Evolutionary conservation across 2,113 vertebrate genomes (phyloP).

Genomic region (Noctilio leporinus): DNA sequence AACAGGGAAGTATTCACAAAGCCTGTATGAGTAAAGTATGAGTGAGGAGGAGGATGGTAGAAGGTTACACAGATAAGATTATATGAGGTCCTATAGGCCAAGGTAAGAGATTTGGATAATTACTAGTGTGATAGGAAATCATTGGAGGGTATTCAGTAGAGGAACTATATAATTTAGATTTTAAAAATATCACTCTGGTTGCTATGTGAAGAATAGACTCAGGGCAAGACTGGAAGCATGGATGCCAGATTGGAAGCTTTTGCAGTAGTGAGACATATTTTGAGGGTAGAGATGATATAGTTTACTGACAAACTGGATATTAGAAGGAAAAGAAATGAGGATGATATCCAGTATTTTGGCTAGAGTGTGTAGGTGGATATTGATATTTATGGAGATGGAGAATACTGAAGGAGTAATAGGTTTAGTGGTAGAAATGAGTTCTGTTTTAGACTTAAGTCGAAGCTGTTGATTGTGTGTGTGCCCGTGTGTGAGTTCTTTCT

Average conservation of each 20-base stretch:
- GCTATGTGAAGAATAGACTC: background rate
- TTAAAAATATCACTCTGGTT: background rate
- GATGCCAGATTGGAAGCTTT: background rate
- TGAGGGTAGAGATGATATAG: background rate
- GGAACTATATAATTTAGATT: background rate
- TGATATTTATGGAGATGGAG: background rate
- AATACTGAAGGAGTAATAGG: background rate
- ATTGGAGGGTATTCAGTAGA: background rate
- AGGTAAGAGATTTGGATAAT: background rate
- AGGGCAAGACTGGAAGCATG: background rate
- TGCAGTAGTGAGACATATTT: background rate
- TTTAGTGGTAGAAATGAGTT: slow-evolving; percentile 23
- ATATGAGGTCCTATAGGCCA: background rate
- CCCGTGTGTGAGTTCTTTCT: background rate
- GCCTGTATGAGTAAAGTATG: background rate
- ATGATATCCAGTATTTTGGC: background rate
- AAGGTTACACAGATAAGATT: background rate
- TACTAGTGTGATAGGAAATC: background rate
- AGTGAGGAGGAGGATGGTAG: background rate
- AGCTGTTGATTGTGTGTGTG: background rate
- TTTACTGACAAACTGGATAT: slow-evolving; percentile 13
- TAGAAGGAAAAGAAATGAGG: slow-evolving; percentile 10
- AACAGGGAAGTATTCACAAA: background rate
- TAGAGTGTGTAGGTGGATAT: background rate
- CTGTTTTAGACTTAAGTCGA: slow-evolving; percentile 3